Evolutionary conservation across 2,888 invertebrate species (phyloP).

Genomic region (Cenopis cana): DNA sequence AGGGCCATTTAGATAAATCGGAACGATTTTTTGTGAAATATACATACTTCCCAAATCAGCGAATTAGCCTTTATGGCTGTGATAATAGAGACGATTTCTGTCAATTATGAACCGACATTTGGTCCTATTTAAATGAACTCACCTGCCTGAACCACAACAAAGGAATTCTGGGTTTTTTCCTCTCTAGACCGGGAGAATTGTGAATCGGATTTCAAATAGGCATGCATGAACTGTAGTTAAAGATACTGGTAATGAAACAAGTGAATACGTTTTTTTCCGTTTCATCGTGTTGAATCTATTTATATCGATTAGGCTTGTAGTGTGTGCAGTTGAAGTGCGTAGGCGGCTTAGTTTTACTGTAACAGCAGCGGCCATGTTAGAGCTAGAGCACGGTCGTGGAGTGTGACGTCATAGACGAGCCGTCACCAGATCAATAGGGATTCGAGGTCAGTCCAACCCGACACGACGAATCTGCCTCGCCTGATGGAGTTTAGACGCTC

Average conservation of each 20-base stretch:
- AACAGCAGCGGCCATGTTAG: constrained; percentile 49
- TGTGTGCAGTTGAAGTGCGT: constrained; percentile 40
- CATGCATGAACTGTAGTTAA: neutral
- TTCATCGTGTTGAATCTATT: constrained; percentile 14
- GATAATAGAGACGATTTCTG: neutral
- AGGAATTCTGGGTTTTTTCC: constrained; percentile 11
- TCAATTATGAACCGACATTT: neutral
- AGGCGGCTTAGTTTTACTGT: constrained; percentile 42
- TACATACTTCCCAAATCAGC: neutral
- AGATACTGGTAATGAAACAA: constrained; percentile 7
- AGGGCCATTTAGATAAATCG: neutral
- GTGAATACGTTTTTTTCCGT: constrained; percentile 13
- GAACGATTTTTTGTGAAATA: neutral
- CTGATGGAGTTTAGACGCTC: constrained; percentile 55
- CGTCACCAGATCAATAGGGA: constrained; percentile 79
- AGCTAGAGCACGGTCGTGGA: constrained; percentile 59
- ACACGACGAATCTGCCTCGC: constrained; percentile 62
- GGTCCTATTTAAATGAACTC: neutral
- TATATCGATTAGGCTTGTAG: constrained; percentile 26
- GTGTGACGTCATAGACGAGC: constrained; percentile 69
- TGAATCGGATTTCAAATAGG: neutral
- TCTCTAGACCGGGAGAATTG: neutral
- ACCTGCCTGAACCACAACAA: constrained; percentile 4
- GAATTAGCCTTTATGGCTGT: neutral
- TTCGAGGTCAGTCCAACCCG: constrained; percentile 75